A percentile compares a stretch with the other conserved stretches of the same genome.
These are phyloP conservation scores for Alethe diademata DNA, from an alignment of 2,113 vertebrate genomes.

Conservation along the genomic window DNA sequence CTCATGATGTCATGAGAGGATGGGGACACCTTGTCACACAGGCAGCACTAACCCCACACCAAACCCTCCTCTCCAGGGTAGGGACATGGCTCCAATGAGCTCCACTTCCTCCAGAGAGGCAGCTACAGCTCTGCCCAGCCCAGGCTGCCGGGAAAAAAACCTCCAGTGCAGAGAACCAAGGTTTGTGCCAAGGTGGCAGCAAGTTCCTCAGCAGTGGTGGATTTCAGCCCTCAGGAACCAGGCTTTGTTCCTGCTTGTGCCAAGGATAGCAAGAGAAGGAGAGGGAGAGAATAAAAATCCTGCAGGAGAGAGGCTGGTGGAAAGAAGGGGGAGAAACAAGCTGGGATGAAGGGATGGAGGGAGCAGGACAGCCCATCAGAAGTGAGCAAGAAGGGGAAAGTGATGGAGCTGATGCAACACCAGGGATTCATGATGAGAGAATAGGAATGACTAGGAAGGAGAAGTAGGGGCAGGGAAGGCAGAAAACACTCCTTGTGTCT, in stretches of 20 bases:
- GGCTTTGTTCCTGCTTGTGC: not conserved
- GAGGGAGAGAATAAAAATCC: not conserved
- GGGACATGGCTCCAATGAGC: not conserved
- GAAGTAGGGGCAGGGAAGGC: not conserved
- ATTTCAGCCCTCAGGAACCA: not conserved
- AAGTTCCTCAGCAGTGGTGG: not conserved
- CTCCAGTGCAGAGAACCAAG: not conserved
- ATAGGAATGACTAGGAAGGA: not conserved
- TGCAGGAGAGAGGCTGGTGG: not conserved
- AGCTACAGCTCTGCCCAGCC: not conserved
- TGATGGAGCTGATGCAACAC: not conserved
- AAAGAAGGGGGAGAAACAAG: not conserved
- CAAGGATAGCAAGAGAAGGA: not conserved
- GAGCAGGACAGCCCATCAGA: not conserved
- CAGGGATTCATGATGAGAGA: not conserved
- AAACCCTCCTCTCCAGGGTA: not conserved
- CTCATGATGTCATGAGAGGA: fast-evolving
- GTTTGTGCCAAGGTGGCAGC: fast-evolving
- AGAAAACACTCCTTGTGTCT: not conserved
- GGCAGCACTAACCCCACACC: not conserved
- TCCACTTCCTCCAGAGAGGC: not conserved
- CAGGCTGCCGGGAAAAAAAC: not conserved
- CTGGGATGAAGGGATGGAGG: not conserved
- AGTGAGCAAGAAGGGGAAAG: not conserved
- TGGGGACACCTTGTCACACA: not conserved